These are phyloP conservation scores for Cryptus armator DNA, from an alignment of 2,888 invertebrate genomes.

Conservation along the genomic window DNA sequence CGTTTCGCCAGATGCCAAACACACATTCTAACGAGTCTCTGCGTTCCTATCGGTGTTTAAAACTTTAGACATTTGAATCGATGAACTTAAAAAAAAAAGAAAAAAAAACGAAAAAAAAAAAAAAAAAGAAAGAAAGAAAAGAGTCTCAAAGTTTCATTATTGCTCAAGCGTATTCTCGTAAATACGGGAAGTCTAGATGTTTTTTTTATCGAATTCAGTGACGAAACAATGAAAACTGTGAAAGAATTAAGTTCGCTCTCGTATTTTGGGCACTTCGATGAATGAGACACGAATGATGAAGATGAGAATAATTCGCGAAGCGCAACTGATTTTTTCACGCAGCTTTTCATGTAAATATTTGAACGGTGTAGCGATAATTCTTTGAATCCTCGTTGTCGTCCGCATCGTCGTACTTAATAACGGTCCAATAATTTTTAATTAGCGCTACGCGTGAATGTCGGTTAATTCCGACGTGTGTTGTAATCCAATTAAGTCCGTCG, in stretches of 20 bases:
- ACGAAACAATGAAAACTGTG: slow-evolving; percentile 44
- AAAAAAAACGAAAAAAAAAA: neutral
- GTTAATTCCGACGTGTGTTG: slow-evolving; percentile 41
- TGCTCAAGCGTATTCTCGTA: slow-evolving; percentile 65
- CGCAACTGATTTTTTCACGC: slow-evolving; percentile 48
- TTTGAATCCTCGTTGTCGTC: slow-evolving; percentile 47
- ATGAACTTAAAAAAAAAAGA: slow-evolving; percentile 23
- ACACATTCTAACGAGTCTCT: slow-evolving; percentile 53
- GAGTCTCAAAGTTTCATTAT: slow-evolving; percentile 63
- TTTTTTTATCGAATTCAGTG: slow-evolving; percentile 48
- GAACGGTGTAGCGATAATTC: slow-evolving; percentile 45
- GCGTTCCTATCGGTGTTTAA: slow-evolving; percentile 66
- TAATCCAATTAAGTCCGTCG: slow-evolving; percentile 54
- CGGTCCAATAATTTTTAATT: slow-evolving; percentile 64
- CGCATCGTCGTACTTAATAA: slow-evolving; percentile 61
- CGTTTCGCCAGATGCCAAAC: slow-evolving; percentile 24
- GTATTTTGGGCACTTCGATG: neutral
- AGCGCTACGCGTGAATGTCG: slow-evolving; percentile 50
- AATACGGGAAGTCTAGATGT: slow-evolving; percentile 58
- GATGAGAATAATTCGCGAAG: slow-evolving; percentile 4
- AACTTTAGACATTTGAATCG: slow-evolving; percentile 58
- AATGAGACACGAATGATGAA: neutral
- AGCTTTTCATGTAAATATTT: slow-evolving; percentile 67
- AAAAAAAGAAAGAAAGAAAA: neutral
- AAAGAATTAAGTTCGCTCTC: slow-evolving; percentile 33